Evolutionary conservation across 2,888 invertebrate species (phyloP).

Genomic region (Scrobipalpa atriplicella): DNA sequence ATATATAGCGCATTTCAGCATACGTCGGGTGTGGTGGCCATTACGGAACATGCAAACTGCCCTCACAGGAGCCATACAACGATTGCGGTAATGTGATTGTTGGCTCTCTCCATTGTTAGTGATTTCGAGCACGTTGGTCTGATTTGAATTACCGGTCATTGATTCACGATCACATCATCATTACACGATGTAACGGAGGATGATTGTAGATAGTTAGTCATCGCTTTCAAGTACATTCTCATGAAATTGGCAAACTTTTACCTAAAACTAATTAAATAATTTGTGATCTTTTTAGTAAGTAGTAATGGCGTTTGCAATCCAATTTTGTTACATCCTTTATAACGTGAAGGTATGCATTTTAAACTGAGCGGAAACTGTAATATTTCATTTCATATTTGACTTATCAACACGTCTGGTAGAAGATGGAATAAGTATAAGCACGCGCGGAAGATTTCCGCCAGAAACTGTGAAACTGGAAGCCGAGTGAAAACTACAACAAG

Average conservation of each 20-base stretch:
- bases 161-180: neutral
- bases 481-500: neutral
- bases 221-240: no score
- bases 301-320: no score
- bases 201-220: no score
- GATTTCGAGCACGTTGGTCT: neutral
- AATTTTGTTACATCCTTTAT: no score
- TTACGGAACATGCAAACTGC: slow-evolving; percentile 5
- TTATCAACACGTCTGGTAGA: neutral
- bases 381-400: neutral
- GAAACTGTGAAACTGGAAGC: neutral
- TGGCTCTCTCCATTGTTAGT: neutral
- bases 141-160: neutral
- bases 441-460: neutral
- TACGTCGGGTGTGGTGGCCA: neutral
- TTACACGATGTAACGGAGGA: neutral
- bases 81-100: neutral
- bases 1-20: neutral
- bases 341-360: no score
- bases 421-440: neutral
- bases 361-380: neutral
- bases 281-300: no score
- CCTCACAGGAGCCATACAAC: slow-evolving; percentile 2
- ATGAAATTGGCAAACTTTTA: no score
- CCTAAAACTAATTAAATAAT: no score